Evolutionary conservation across 2,113 vertebrate genomes (phyloP), one percentile per base, ranked within the genome.

Genomic region (Pterophyllum scalare): DNA sequence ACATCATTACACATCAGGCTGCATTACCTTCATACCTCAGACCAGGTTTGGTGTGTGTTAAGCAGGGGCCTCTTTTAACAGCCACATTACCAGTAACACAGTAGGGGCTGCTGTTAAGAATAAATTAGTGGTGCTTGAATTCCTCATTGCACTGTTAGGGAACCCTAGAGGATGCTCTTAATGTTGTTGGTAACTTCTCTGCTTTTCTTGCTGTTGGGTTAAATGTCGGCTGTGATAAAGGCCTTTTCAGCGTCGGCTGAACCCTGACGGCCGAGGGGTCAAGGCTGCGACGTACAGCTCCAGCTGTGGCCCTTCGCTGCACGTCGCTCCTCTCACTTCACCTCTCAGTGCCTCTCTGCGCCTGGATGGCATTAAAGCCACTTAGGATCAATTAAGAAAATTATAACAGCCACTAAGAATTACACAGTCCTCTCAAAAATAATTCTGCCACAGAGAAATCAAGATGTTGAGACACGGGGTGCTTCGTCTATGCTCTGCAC

Each of bases 401-500:
- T 3, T 14, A 72, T 26, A 72, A 72, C 10, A 20, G 43, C 65
- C 15, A 67, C 9, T 70, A 52, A 70, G 10, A 52, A 31, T 49
- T 12, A 28, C 1, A 49, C 0, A 17, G 12, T 28, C 20, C 43
- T 49, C 40, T 28, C 24, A 33, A 28, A 46, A 70, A 49, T 28
- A 28, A 49, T 8, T 0, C 24, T 6, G 49, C 43, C 24, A 8
- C 65, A 49, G 3, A 11, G 38, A 26, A 7, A 70, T 13, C 46
- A 17, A 0, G 24, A 49, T 2, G 4, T 20, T 20, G 28, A 28
- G 7, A 28, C 43, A 49, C 0, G 28, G 2, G 0, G 43, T 20
- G 43, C 26, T 43, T 70, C 0, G 31, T 70, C 65, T 70, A 31
- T 28, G 1, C 20, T 0, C 0, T 70, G 65, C 28, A 52, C 65